Conservation (phyloP, 2,797 vertebrate species). For the Etheostoma nigrum region DNA sequence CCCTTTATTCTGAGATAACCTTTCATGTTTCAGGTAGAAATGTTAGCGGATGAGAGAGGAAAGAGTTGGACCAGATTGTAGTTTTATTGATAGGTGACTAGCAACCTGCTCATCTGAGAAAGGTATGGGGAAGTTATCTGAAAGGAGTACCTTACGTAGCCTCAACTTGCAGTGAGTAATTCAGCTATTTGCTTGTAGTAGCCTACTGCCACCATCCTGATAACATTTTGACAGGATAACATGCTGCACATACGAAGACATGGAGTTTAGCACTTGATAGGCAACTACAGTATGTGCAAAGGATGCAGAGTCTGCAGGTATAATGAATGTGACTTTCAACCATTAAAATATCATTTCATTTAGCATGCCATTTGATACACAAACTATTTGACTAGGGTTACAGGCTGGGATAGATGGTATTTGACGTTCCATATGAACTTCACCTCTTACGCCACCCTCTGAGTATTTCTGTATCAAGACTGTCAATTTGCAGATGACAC, state of each 20-base stretch:
- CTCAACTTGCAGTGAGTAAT: constrained; percentile 4
- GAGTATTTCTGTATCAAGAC: too few relatives aligned
- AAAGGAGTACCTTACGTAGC: constrained; percentile 2
- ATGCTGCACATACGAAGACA: constrained; percentile 14
- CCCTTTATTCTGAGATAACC: constrained; percentile 21
- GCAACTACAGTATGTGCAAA: not conserved
- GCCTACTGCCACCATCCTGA: not conserved
- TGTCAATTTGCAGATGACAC: not conserved
- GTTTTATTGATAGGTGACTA: constrained; percentile 15
- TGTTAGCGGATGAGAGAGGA: constrained; percentile 10
- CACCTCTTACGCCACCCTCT: too few relatives aligned
- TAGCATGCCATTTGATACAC: constrained; percentile 17
- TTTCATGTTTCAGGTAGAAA: constrained; percentile 18
- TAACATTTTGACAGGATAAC: not conserved
- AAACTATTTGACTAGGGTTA: not conserved
- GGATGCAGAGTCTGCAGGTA: constrained; percentile 9
- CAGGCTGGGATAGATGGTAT: not conserved
- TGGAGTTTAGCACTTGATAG: not conserved
- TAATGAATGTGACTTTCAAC: constrained; percentile 32
- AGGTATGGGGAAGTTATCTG: not conserved
- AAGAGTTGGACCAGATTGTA: constrained; percentile 13
- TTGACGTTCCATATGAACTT: too few relatives aligned
- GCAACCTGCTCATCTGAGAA: not conserved
- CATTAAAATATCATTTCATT: constrained; percentile 20
- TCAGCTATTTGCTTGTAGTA: not conserved